Base-by-base conservation (phyloP, 1,140 invertebrate species). In the Trigoniulus corallinus region DNA sequence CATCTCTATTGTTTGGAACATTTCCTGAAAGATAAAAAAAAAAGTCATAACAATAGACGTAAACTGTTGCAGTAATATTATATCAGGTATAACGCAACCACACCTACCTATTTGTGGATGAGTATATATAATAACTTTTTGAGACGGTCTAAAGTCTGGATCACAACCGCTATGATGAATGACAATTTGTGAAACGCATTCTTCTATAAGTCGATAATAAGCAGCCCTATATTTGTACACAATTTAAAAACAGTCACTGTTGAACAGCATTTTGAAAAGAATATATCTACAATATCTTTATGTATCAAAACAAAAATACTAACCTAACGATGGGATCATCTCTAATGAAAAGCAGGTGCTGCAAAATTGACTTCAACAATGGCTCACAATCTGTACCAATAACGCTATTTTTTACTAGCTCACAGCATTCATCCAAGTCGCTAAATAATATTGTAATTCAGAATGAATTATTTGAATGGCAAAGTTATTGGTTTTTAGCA, bases 181-280 rank as follows among this genome's bases (percentile, higher is more conserved):
- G 0, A 97, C 89, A 59, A 98, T 94, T 73, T 97, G 93, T 0
- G 89, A 87, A 12, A 97, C 76, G 65, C 91, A 96, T 70, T 97
- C 92, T 67, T 98, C 94, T 59, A 97, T 93, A 7, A 98, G 64
- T 64, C 94, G 93, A 68, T 89, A 97, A 67, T 95, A 98, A 1
- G 92, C 88, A 18, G 85, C 80, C 61, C 91, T 91, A 63, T 57
- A 78, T 63, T 50, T 55, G 42, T 29, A n/a, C 7, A 12, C n/a
- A 13, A n/a, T 15, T 12, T 4, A 26, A 44, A 39, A 47, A n/a
- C n/a, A n/a, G n/a, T n/a, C n/a, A n/a, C n/a, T n/a, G n/a, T n/a
- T n/a, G n/a, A n/a, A n/a, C n/a, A n/a, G n/a, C n/a, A n/a, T n/a
- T n/a, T n/a, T n/a, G 46, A 3, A 48, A 50, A 45, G 40, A 15